Evolutionary conservation across 1,140 invertebrate genomes (phyloP).

Genomic region (Hyles euphorbiae): DNA sequence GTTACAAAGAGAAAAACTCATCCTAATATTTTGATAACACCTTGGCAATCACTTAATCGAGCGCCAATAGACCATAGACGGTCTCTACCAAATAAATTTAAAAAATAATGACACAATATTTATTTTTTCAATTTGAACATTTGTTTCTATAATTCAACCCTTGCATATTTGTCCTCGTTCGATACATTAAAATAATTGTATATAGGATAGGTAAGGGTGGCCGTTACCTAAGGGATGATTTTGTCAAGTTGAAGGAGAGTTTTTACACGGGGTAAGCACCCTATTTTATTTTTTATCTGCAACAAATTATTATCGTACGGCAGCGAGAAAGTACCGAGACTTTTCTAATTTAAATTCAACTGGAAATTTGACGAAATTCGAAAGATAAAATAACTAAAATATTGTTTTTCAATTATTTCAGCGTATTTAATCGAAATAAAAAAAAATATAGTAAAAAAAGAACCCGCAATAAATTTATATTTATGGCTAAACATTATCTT

Average conservation of each 20-base stretch:
- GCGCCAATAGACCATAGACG: no score
- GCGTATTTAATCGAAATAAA: no score
- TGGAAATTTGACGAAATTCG: neutral
- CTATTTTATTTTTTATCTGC: slow-evolving; percentile 64
- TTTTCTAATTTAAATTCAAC: neutral
- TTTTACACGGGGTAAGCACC: slow-evolving; percentile 59
- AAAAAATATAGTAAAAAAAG: no score
- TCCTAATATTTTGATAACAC: no score
- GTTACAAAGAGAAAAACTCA: no score
- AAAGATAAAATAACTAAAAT: neutral
- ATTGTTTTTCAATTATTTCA: neutral
- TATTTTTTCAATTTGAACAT: no score
- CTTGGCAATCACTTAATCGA: no score
- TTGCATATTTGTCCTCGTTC: no score
- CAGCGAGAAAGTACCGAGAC: slow-evolving; percentile 21
- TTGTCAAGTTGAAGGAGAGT: slow-evolving; percentile 33
- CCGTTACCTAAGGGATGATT: slow-evolving; percentile 45
- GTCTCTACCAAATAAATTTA: no score
- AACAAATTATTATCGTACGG: slow-evolving; percentile 36
- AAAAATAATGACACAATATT: no score
- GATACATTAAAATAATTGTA: neutral
- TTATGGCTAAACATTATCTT: neutral
- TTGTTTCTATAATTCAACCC: no score
- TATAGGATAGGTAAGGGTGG: neutral
- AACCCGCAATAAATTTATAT: neutral